Evolutionary conservation across 2,888 invertebrate species (phyloP), one percentile per base, ranked within the genome.

Genomic region (Sacculina carcini): DNA sequence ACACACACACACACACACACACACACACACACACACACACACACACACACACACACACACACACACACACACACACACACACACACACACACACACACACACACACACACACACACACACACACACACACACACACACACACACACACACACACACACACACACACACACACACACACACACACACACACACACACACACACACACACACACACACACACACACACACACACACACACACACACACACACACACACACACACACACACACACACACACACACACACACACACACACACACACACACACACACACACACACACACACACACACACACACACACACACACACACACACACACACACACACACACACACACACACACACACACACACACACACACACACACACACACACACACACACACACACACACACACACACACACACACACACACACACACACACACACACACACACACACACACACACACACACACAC

Each of bases 321-420:
- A 50, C 23, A 23, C 21, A 50, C n/a, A 50, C 29, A 39, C 1
- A 42, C 32, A 42, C 39, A 23, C 26, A 28, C 16, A 50, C 23
- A 38, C 19, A 50, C 4, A 50, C 5, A 42, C n/a, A 39, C 29
- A 21, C 14, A 42, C 14, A 23, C 28, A 28, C 12, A 42, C 39
- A 10, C n/a, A 40, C 24, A 44, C 9, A 50, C 26, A 44, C 24
- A 9, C 24, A 44, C 16, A 50, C 26, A 50, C 26, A 50, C 26
- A 50, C 23, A 50, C 39, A 50, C 39, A 50, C n/a, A 50, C 39
- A 50, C 39, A 5, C 26, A 50, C 39, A 50, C 39, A 50, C 39
- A 50, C 26, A 42, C 39, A 50, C 39, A 34, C 39, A 50, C 39
- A 50, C 39, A 44, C 21, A 42, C 21, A 16, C 21, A 36, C 16